A percentile compares a stretch with the other conserved stretches of the same genome.
Conservation (phyloP, 2,888 invertebrate genomes). For the Philopedon plagiatum region DNA sequence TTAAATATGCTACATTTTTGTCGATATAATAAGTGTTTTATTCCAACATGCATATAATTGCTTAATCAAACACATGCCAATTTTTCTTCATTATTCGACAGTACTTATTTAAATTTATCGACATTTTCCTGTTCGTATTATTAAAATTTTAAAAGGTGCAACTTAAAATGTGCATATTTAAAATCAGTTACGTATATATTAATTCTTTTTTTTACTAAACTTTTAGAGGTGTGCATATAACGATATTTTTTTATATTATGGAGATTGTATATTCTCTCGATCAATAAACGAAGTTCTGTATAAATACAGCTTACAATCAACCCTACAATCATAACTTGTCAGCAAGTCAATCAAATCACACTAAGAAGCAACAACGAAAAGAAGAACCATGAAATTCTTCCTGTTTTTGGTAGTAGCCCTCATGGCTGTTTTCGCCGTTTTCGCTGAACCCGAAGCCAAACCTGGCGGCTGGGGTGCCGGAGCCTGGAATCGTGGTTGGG, state of each 20-base stretch:
- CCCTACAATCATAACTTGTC: constrained; percentile 15
- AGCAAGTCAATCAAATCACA: constrained; percentile 4
- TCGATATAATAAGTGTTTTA: not conserved
- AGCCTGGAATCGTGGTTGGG: no score
- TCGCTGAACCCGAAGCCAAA: constrained; percentile 39
- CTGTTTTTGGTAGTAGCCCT: constrained; percentile 51
- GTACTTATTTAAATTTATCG: not conserved
- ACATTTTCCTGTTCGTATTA: not conserved
- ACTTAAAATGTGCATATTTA: constrained; percentile 8
- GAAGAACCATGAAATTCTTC: constrained; percentile 51
- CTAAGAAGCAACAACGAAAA: not conserved
- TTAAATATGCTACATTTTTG: no score
- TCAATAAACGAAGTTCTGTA: not conserved
- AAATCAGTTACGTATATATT: not conserved
- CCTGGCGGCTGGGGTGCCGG: constrained; percentile 6
- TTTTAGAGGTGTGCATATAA: not conserved
- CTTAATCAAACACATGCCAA: not conserved
- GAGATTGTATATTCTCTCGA: not conserved
- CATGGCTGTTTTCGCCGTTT: constrained; percentile 48
- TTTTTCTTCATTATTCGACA: not conserved
- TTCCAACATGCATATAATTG: no score
- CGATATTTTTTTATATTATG: not conserved
- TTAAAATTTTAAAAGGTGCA: not conserved
- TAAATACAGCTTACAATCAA: not conserved
- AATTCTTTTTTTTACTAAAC: not conserved